Base-by-base conservation (phyloP, 2,113 vertebrate genomes). In the Miniopterus natalensis region DNA sequence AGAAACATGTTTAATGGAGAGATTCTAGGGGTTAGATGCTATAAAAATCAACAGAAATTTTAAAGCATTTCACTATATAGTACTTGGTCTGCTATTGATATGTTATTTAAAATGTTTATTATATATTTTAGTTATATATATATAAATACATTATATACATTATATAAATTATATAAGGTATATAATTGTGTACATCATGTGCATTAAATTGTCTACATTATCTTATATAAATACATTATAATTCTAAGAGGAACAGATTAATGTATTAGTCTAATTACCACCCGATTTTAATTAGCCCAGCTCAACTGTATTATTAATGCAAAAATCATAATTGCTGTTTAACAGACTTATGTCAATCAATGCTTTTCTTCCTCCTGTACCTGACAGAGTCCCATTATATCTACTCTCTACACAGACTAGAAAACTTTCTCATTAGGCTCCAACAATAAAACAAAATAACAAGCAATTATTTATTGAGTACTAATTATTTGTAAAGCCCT, bases 281-380 rank as follows among this genome's bases (percentile, higher is more conserved):
- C n/a, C 6, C 8, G 15, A 45, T 29, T 87, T 78, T 89, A 63
- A 66, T 80, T 42, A 84, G 27, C 36, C 70, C 29, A 45, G 55
- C 68, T 78, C 18, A 59, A 68, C 29, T 40, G 53, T 55, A 36
- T 36, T 40, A 18, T 42, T 53, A 36, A 79, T 74, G 29, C 49
- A 95, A 95, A 90, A 83, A 70, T 87, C 29, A 4, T 78, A 40
- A 77, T 61, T 87, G 55, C 53, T 83, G 13, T 66, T 70, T 97
- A 90, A 61, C 2, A 36, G 29, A 53, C 47, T 90, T 68, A 12
- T 74, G 40, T 78, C 77, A 73, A 66, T 53, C 25, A 7, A 20
- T 27, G 55, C 4, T 53, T 79, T 81, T 40, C 63, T 93, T 92
- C 2, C 5, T 70, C 29, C 29, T 23, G 17, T 86, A 87, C 63